Evolutionary conservation across 2,888 invertebrate genomes (phyloP).

Genomic region (Chrysolina haemoptera): DNA sequence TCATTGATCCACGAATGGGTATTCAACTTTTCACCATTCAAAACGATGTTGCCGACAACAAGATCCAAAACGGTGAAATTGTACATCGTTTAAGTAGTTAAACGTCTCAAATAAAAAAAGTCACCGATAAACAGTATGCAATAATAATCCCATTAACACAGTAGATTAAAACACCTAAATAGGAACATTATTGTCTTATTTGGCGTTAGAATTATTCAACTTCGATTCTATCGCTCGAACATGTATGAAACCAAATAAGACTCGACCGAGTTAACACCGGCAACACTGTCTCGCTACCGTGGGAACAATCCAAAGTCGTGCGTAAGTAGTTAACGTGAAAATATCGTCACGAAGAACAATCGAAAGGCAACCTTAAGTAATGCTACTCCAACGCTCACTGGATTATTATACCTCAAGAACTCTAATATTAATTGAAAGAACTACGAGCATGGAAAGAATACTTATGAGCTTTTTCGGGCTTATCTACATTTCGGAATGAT

Average conservation of each 20-base stretch:
- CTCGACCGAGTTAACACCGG: constrained; percentile 14
- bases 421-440: constrained; percentile 48
- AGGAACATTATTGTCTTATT: background rate
- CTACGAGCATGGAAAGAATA: constrained; percentile 44
- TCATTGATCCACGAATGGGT: too few species aligned
- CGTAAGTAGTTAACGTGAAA: constrained; percentile 64
- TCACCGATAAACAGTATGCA: background rate
- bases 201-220: background rate
- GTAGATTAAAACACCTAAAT: background rate
- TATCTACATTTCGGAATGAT: constrained; percentile 33
- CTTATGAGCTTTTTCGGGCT: constrained; percentile 39
- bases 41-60: background rate
- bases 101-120: background rate
- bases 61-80: background rate
- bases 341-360: constrained; percentile 56
- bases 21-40: background rate
- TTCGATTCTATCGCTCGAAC: background rate
- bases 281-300: constrained; percentile 58
- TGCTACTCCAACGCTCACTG: constrained; percentile 31
- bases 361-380: constrained; percentile 45
- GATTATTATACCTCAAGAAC: constrained; percentile 36
- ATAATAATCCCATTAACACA: background rate
- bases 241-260: background rate
- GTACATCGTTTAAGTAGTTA: background rate
- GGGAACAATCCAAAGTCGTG: constrained; percentile 64